These are phyloP conservation scores for Trichomycterus rosablanca DNA, from an alignment of 2,113 vertebrate genomes.

Conservation along the genomic window DNA sequence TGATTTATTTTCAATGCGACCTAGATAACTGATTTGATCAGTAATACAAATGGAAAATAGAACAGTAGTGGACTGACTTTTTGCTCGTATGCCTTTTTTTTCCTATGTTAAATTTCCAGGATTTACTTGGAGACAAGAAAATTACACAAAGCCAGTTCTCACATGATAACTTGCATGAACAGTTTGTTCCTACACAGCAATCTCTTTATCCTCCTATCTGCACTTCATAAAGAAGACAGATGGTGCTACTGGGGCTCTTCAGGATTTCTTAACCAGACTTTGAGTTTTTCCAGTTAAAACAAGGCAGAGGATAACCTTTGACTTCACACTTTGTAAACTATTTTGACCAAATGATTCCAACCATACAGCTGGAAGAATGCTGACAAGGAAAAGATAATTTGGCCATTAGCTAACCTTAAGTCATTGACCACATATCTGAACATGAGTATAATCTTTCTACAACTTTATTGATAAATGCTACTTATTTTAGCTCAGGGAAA, in stretches of 20 bases:
- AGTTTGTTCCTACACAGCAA: background rate
- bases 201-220: conserved; percentile 16
- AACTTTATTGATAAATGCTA: too few species aligned
- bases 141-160: background rate
- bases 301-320: conserved; percentile 50
- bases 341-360: conserved; percentile 53
- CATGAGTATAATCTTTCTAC: too few species aligned
- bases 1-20: too few species aligned
- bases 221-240: conserved; percentile 9
- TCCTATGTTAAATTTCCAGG: too few species aligned
- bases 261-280: conserved; percentile 32
- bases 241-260: conserved; percentile 26
- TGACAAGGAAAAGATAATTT: conserved; percentile 37
- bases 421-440: conserved; percentile 16
- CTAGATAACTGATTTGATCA: too few species aligned
- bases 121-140: background rate
- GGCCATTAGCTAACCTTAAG: conserved; percentile 52
- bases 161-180: background rate
- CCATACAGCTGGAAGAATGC: conserved; percentile 42
- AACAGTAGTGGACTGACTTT: too few species aligned
- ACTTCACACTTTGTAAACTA: conserved; percentile 68
- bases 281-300: conserved; percentile 36
- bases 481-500: too few species aligned
- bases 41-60: too few species aligned
- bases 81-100: too few species aligned